These are phyloP conservation scores for Sarcophaga variegata DNA, from an alignment of 2,888 invertebrate genomes.

Conservation along the genomic window DNA sequence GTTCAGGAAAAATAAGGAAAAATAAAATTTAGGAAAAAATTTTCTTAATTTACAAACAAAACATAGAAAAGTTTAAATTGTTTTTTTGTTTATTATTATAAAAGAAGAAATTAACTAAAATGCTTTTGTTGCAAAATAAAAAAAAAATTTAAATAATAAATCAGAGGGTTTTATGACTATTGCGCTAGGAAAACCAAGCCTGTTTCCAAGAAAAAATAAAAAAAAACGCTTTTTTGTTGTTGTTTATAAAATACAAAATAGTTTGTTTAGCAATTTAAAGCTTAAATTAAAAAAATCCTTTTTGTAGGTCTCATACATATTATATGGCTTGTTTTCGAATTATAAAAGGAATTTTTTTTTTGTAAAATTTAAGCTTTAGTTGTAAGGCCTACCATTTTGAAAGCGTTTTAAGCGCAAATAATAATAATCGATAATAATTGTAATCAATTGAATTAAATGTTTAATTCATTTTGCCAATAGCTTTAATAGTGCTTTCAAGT, in stretches of 20 bases:
- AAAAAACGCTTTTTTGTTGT: constrained; percentile 25
- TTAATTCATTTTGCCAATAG: constrained; percentile 9
- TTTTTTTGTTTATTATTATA: neutral
- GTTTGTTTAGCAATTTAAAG: constrained; percentile 12
- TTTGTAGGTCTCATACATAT: neutral
- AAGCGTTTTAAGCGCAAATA: constrained; percentile 53
- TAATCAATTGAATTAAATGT: constrained; percentile 26
- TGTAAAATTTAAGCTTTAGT: constrained; percentile 39
- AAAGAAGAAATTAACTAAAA: constrained; percentile 67
- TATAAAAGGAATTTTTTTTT: constrained; percentile 24
- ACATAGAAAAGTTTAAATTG: neutral
- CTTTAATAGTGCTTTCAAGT: constrained; percentile 29
- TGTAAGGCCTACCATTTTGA: constrained; percentile 1
- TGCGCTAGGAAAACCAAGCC: constrained; percentile 56
- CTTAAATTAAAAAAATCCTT: constrained; percentile 35
- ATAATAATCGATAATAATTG: constrained; percentile 27
- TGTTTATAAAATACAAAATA: neutral
- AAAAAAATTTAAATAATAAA: constrained; percentile 58
- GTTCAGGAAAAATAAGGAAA: neutral
- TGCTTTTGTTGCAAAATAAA: constrained; percentile 46
- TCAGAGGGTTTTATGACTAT: constrained; percentile 72
- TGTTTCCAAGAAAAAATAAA: neutral
- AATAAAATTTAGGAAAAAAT: constrained; percentile 7
- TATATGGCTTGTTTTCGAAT: constrained; percentile 56
- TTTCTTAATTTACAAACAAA: constrained; percentile 71